Percentiles rank a stretch among this genome's conserved stretches.
phyloP scores from a whole-genome alignment of 2,888 invertebrate species.

The Craniophora ligustri region DNA sequence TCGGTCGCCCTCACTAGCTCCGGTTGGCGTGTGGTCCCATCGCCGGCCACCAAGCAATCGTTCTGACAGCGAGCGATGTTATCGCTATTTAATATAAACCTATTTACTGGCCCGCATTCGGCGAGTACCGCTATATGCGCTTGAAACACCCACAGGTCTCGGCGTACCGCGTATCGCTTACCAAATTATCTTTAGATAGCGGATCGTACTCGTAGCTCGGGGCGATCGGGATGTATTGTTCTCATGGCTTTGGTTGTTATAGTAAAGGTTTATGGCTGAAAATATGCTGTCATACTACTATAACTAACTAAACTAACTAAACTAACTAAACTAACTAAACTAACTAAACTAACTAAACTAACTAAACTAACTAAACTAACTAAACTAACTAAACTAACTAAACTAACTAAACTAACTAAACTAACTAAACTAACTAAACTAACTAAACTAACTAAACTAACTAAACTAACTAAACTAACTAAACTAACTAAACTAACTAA shows the following conservation, averaged over 20 bases:
- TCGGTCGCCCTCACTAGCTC: constrained; percentile 39
- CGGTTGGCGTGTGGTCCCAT: constrained; percentile 77
- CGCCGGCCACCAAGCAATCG: constrained; percentile 68
- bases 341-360: too few species aligned
- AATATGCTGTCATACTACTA: background rate
- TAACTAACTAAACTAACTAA: too few species aligned
- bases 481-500: too few species aligned
- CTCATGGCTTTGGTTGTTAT: constrained; percentile 29
- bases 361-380: too few species aligned
- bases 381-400: too few species aligned
- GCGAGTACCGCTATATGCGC: constrained; percentile 29
- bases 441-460: too few species aligned
- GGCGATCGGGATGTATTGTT: constrained; percentile 35
- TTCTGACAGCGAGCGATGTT: constrained; percentile 77
- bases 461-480: too few species aligned
- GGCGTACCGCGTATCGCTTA: constrained; percentile 45
- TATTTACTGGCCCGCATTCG: constrained; percentile 63
- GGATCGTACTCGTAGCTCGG: constrained; percentile 31
- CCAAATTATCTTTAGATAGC: constrained; percentile 43
- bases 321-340: too few species aligned
- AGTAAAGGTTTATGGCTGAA: background rate
- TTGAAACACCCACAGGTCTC: constrained; percentile 46
- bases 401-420: too few species aligned
- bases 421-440: too few species aligned
- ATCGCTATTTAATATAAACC: constrained; percentile 74